These are phyloP conservation scores for Delphinus delphis DNA, from an alignment of 2,113 vertebrate genomes.

Conservation along the genomic window DNA sequence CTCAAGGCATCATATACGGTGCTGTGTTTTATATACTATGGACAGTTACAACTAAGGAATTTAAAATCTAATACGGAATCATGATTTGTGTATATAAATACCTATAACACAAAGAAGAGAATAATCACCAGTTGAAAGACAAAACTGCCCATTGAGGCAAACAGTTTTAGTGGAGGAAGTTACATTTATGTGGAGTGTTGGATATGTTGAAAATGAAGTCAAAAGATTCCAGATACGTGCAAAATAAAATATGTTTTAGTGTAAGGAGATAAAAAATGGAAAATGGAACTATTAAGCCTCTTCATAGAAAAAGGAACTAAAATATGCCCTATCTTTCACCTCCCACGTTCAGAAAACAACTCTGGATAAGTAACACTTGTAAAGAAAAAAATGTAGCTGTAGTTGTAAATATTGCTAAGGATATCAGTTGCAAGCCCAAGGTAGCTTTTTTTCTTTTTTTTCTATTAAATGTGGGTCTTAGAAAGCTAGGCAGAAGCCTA, in stretches of 20 bases:
- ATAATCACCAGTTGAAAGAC: background rate
- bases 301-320: background rate
- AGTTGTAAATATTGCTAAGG: background rate
- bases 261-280: too few species aligned
- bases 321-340: background rate
- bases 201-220: background rate
- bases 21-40: background rate
- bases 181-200: background rate
- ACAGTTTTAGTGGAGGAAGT: background rate
- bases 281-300: background rate
- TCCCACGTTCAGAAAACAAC: background rate
- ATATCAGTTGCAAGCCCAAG: background rate
- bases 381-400: background rate
- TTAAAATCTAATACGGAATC: background rate
- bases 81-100: background rate
- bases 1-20: background rate
- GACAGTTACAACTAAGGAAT: background rate
- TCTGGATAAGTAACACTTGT: background rate
- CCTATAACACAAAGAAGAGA: background rate
- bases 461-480: background rate
- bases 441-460: background rate
- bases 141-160: background rate
- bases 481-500: conserved; percentile 4
- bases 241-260: background rate
- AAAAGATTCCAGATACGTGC: background rate